These are phyloP conservation scores for Holotrichia oblita DNA, from an alignment of 1,140 invertebrate species.

Conservation along the genomic window DNA sequence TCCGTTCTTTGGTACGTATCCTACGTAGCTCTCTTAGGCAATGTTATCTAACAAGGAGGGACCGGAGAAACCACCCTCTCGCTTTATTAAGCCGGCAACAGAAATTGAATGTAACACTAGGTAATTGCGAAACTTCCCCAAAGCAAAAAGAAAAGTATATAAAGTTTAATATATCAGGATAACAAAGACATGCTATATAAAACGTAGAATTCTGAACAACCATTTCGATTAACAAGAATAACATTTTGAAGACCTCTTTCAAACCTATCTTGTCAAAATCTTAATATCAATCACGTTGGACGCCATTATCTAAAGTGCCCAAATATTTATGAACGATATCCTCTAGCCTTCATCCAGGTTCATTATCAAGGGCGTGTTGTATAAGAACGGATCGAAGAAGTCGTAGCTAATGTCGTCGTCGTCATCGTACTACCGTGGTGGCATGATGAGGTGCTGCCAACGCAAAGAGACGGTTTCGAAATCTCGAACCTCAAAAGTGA, in stretches of 20 bases:
- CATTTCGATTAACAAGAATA: no score
- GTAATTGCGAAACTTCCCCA: slow-evolving; percentile 29
- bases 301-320: no score
- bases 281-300: no score
- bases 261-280: no score
- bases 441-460: neutral
- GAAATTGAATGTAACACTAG: slow-evolving; percentile 35
- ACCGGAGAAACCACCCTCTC: slow-evolving; percentile 25
- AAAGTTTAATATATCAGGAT: slow-evolving; percentile 33
- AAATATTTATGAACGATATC: no score
- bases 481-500: slow-evolving; percentile 33
- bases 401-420: neutral
- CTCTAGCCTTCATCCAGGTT: neutral
- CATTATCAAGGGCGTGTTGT: slow-evolving; percentile 24
- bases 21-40: slow-evolving; percentile 4
- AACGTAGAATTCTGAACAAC: neutral
- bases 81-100: slow-evolving; percentile 36
- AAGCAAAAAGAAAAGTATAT: neutral
- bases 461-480: slow-evolving; percentile 4
- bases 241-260: no score
- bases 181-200: neutral
- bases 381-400: neutral
- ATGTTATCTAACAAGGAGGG: slow-evolving; percentile 25
- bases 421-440: neutral
- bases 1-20: neutral